phyloP scores from a whole-genome alignment of 2,797 vertebrate genomes.

The Triplophysa bombifrons region DNA sequence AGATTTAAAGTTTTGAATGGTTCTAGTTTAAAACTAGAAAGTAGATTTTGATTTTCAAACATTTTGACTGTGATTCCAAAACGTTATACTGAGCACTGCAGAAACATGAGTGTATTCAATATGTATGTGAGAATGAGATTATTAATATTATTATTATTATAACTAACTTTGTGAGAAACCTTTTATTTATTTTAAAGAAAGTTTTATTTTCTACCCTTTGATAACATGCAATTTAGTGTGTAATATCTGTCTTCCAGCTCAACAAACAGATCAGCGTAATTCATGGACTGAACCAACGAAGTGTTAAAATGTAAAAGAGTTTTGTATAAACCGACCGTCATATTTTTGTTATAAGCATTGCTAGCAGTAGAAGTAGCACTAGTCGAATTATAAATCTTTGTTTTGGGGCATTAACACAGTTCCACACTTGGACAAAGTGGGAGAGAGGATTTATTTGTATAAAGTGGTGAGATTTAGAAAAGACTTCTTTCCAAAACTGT shows the following conservation, averaged over 20 bases:
- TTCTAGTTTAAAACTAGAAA: slow-evolving; percentile 57
- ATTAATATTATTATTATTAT: slow-evolving; percentile 51
- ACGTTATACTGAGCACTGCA: slow-evolving; percentile 70
- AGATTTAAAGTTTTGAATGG: slow-evolving; percentile 70
- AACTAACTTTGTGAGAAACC: slow-evolving; percentile 51
- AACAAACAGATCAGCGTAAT: slow-evolving; percentile 73
- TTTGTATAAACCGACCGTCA: slow-evolving; percentile 70
- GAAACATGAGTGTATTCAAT: slow-evolving; percentile 76
- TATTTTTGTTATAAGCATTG: slow-evolving; percentile 78
- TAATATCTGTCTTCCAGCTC: slow-evolving; percentile 82
- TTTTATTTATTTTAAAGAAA: slow-evolving; percentile 62
- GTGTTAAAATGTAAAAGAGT: slow-evolving; percentile 67
- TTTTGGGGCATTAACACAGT: slow-evolving; percentile 80
- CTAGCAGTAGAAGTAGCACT: slow-evolving; percentile 80
- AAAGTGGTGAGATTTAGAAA: slow-evolving; percentile 64
- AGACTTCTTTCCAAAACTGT: slow-evolving; percentile 70
- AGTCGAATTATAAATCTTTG: slow-evolving; percentile 76
- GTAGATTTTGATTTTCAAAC: slow-evolving; percentile 65
- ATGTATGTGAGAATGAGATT: slow-evolving; percentile 66
- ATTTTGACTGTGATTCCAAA: slow-evolving; percentile 80
- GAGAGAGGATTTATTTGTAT: slow-evolving; percentile 73
- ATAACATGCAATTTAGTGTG: slow-evolving; percentile 71
- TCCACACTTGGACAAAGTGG: slow-evolving; percentile 65
- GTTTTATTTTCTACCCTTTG: slow-evolving; percentile 65
- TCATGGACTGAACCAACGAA: slow-evolving; percentile 65